phyloP scores from a whole-genome alignment of 2,113 vertebrate genomes.

The cat (Felis catus) region F.catus_Fca126_mat1.0 CM031412.1:113373501-113374000 shows the following conservation, averaged over 20 bases:
- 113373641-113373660: neutral
- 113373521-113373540: neutral
- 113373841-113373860: neutral
- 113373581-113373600: fast-evolving
- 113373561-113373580: fast-evolving
- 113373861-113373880: neutral
- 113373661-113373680: neutral
- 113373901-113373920: neutral
- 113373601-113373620: fast-evolving
- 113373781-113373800: neutral
- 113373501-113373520: neutral
- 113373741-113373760: neutral
- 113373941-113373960: neutral
- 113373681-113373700: neutral
- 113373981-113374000: neutral
- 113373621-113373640: neutral
- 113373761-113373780: neutral
- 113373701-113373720: neutral
- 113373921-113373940: neutral
- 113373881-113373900: neutral
- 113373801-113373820: neutral
- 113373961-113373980: neutral
- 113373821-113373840: neutral
- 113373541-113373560: neutral
- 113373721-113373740: neutral